Percentiles rank a stretch among this genome's conserved stretches.
These are phyloP conservation scores for Pandion haliaetus DNA, from an alignment of 2,113 vertebrate species.

Conservation along the genomic window DNA sequence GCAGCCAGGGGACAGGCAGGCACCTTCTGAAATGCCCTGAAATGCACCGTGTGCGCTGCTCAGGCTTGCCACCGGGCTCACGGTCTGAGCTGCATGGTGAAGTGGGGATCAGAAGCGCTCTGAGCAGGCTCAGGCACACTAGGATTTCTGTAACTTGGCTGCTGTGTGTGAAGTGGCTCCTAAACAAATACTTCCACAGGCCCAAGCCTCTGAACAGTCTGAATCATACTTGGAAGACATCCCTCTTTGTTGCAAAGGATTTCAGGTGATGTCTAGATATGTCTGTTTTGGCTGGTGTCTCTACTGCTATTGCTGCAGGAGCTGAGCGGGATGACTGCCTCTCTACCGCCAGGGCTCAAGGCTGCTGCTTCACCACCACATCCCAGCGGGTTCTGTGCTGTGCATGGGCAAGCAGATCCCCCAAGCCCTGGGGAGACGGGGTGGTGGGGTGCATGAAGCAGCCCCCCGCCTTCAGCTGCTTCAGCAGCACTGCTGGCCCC, in stretches of 20 bases:
- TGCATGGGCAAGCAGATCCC: background rate
- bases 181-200: background rate
- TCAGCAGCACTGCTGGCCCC: background rate
- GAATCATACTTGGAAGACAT: background rate
- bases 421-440: background rate
- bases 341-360: background rate
- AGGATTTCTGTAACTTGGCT: background rate
- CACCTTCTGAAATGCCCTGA: background rate
- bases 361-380: background rate
- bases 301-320: background rate
- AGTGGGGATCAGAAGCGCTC: background rate
- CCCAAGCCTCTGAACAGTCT: background rate
- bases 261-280: background rate
- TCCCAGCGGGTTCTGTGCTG: background rate
- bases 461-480: background rate
- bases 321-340: background rate
- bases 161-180: background rate
- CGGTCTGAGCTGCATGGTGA: background rate
- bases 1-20: background rate
- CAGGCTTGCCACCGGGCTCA: background rate
- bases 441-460: background rate
- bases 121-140: background rate
- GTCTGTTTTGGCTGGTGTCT: background rate
- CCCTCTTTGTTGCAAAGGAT: background rate
- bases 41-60: accelerated